Evolutionary conservation across 2,888 invertebrate species (phyloP).

Genomic region (Drosophila cognata): DNA sequence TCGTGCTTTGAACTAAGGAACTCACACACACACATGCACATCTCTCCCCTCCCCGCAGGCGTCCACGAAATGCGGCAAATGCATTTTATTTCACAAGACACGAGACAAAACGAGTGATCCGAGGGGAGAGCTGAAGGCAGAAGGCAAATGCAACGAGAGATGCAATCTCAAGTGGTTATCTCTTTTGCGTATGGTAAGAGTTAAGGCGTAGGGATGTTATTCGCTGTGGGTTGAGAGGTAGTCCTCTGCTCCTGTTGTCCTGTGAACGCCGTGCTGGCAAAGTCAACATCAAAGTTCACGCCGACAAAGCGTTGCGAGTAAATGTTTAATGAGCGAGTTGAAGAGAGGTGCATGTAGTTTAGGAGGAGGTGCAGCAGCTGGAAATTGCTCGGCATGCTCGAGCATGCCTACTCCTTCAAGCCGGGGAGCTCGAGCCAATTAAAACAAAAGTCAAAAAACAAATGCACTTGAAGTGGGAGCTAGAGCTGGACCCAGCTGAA

Average conservation of each 20-base stretch:
- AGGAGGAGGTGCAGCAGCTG: conserved; percentile 39
- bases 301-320: conserved; percentile 81
- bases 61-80: conserved; percentile 72
- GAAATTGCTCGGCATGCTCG: conserved; percentile 26
- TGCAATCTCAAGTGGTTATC: conserved; percentile 82
- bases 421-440: conserved; percentile 71
- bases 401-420: conserved; percentile 61
- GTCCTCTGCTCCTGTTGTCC: conserved; percentile 32
- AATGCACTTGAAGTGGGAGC: conserved; percentile 67
- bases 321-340: conserved; percentile 78
- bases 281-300: conserved; percentile 82
- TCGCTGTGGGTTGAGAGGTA: not conserved
- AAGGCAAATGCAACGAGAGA: conserved; percentile 44
- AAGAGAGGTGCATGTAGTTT: conserved; percentile 30
- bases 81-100: conserved; percentile 77
- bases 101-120: conserved; percentile 28
- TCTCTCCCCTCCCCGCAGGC: conserved; percentile 33
- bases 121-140: conserved; percentile 15
- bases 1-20: conserved; percentile 27
- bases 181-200: conserved; percentile 45
- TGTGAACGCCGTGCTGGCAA: conserved; percentile 43
- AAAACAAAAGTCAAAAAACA: conserved; percentile 81
- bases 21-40: conserved; percentile 14
- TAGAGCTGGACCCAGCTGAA: conserved; percentile 9
- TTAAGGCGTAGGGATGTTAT: not conserved